Evolutionary conservation across 2,113 vertebrate species (phyloP).

Genomic region (Oreochromis tanganicae): DNA sequence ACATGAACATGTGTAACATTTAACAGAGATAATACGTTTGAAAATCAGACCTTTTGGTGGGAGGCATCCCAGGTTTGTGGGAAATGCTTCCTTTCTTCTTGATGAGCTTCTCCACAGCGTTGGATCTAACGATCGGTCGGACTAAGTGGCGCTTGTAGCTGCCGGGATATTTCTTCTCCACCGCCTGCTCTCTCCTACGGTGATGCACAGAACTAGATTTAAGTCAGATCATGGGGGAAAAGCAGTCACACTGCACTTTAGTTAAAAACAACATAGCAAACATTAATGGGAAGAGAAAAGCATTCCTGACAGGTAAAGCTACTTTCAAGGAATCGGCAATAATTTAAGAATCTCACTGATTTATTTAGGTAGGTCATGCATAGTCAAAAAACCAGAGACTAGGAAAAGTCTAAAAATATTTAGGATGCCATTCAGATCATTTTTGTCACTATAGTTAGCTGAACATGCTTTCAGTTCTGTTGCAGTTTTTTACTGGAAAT

Average conservation of each 20-base stretch:
- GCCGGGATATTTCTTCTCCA: conserved; percentile 97
- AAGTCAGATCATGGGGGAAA: neutral
- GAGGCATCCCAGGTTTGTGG: conserved; percentile 85
- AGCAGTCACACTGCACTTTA: neutral
- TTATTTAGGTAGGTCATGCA: neutral
- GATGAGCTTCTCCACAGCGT: conserved; percentile 95
- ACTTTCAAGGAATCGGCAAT: neutral
- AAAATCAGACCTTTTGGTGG: conserved; percentile 79
- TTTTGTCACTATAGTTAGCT: neutral
- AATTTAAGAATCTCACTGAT: neutral
- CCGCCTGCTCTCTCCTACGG: conserved; percentile 89
- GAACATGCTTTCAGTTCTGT: neutral
- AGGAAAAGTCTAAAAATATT: neutral
- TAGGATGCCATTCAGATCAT: neutral
- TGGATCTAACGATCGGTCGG: conserved; percentile 90
- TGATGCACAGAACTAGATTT: neutral
- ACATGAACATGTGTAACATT: neutral
- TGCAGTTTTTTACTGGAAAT: neutral
- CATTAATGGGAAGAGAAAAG: neutral
- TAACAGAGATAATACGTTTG: neutral
- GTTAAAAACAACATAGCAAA: neutral
- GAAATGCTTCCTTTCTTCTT: conserved; percentile 85
- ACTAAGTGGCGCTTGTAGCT: conserved; percentile 93
- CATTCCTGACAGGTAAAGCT: neutral
- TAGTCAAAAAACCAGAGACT: neutral